Evolutionary conservation across 2,797 vertebrate species (phyloP).

Genomic region (Leptodactylus fallax): DNA sequence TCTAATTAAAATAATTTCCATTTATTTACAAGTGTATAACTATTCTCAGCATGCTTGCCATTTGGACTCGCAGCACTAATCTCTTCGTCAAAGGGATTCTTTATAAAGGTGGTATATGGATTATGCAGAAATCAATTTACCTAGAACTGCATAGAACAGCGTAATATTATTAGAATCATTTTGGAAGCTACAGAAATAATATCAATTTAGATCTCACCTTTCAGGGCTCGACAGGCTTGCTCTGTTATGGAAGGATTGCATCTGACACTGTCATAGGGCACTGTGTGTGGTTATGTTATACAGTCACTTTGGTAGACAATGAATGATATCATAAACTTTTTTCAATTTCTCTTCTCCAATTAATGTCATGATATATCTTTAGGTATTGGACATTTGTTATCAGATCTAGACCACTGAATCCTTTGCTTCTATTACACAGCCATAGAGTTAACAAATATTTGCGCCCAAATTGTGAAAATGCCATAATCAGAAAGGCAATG

Average conservation of each 20-base stretch:
- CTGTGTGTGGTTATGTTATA: neutral
- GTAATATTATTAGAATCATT: neutral
- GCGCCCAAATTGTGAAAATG: too few species aligned
- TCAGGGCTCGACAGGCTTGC: neutral
- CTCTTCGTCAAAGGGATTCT: slow-evolving; percentile 36
- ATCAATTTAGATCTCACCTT: neutral
- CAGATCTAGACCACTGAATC: too few species aligned
- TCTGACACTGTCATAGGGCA: neutral
- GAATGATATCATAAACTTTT: too few species aligned
- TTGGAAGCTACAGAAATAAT: neutral
- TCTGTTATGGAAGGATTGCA: neutral
- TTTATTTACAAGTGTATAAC: slow-evolving; percentile 62
- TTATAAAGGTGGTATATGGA: slow-evolving; percentile 28
- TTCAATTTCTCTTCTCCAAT: too few species aligned
- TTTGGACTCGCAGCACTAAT: slow-evolving; percentile 48
- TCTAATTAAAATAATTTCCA: slow-evolving; percentile 62
- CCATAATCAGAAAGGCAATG: too few species aligned
- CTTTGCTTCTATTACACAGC: too few species aligned
- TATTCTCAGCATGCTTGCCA: slow-evolving; percentile 56
- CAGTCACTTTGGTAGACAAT: neutral
- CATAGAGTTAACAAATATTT: too few species aligned
- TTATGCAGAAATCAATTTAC: neutral
- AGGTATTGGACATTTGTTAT: too few species aligned
- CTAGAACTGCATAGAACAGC: neutral
- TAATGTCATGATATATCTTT: too few species aligned